Conservation (phyloP, 2,113 vertebrate species). For the Pterocles burchelli region DNA sequence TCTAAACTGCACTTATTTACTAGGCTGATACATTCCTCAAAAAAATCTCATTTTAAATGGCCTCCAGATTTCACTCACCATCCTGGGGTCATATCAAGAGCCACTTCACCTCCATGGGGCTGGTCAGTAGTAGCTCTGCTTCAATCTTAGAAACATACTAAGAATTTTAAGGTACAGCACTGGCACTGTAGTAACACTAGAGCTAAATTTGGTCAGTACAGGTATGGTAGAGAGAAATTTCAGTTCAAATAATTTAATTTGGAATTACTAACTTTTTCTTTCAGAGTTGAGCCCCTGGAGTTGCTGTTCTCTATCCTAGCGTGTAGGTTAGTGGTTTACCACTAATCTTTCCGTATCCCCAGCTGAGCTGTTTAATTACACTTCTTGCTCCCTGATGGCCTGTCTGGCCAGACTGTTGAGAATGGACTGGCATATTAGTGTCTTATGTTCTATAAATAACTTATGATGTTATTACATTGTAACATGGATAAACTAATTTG, state of each 20-base stretch:
- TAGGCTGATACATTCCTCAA: neutral
- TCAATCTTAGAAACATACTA: neutral
- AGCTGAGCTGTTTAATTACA: slow-evolving; percentile 2
- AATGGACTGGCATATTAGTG: neutral
- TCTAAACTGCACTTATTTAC: neutral
- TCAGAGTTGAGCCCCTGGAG: neutral
- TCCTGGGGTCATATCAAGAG: neutral
- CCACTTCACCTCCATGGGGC: neutral
- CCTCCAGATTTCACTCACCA: neutral
- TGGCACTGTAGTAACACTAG: too few species aligned
- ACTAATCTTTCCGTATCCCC: neutral
- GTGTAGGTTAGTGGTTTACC: neutral
- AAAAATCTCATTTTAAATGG: neutral
- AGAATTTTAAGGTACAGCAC: neutral
- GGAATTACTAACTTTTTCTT: neutral
- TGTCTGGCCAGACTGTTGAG: neutral
- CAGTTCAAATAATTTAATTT: neutral
- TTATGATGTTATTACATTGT: neutral
- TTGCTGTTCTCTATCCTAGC: neutral
- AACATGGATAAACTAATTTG: neutral
- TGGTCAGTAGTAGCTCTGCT: neutral
- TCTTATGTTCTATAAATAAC: slow-evolving; percentile 9
- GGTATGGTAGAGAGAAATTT: neutral
- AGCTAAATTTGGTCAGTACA: neutral
- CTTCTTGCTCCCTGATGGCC: neutral